These are phyloP conservation scores for Resseliella maxima DNA, from an alignment of 2,888 invertebrate species.

Conservation along the genomic window DNA sequence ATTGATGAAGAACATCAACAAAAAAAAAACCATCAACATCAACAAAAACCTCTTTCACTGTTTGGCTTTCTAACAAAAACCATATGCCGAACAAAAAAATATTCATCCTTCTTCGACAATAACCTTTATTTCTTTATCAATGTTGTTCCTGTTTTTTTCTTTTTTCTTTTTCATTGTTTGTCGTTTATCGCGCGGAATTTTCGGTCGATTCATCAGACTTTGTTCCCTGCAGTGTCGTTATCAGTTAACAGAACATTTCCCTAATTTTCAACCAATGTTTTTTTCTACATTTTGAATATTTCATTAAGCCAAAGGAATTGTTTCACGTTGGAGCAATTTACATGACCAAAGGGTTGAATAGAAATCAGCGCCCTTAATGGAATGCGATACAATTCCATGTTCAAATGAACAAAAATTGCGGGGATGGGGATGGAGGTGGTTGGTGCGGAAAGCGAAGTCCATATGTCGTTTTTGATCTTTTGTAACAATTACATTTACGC, in stretches of 20 bases:
- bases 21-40: not conserved
- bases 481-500: conserved; percentile 28
- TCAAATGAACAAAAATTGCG: not conserved
- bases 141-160: not conserved
- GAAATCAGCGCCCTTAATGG: not conserved
- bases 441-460: not conserved
- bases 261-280: not conserved
- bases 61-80: not conserved
- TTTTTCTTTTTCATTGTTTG: not conserved
- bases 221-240: not conserved
- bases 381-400: too few species aligned
- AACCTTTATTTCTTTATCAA: conserved; percentile 34
- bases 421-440: not conserved
- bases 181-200: not conserved
- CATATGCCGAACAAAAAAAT: not conserved
- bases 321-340: not conserved
- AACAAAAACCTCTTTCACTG: not conserved
- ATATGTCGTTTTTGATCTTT: conserved; percentile 22
- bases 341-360: not conserved
- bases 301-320: not conserved
- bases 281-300: not conserved
- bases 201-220: not conserved
- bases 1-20: too few species aligned
- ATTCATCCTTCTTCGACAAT: not conserved
- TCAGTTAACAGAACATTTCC: not conserved